A percentile compares a stretch with the other conserved stretches of the same genome.
Conservation (phyloP, 2,888 invertebrate genomes). For the Clanis bilineata region DNA sequence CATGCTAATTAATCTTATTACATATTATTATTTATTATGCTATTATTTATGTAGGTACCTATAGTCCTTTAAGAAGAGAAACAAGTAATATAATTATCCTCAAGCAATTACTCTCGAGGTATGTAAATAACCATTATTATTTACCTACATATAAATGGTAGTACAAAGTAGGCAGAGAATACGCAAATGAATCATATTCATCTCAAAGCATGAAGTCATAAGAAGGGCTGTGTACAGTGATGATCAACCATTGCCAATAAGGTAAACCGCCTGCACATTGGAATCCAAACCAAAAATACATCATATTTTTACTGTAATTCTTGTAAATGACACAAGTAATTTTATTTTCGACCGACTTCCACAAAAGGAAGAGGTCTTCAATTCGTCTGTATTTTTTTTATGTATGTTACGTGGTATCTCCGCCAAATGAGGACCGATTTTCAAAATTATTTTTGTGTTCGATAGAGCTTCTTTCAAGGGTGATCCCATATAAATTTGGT, state of each 20-base stretch:
- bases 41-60: too few species aligned
- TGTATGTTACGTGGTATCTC: too few species aligned
- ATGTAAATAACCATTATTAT: neutral
- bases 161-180: neutral
- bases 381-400: too few species aligned
- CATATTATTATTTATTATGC: neutral
- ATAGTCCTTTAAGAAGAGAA: neutral
- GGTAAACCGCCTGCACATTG: neutral
- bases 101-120: neutral
- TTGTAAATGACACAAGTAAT: too few species aligned
- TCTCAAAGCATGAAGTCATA: constrained; percentile 2
- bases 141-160: neutral
- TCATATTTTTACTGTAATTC: neutral
- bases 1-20: too few species aligned
- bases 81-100: neutral
- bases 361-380: too few species aligned
- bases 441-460: too few species aligned
- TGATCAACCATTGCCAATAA: neutral
- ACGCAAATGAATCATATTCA: neutral
- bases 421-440: too few species aligned
- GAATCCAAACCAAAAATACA: neutral
- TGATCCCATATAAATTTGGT: too few species aligned
- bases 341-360: too few species aligned
- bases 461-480: too few species aligned
- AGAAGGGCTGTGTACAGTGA: neutral